These are phyloP conservation scores for Clitarchus hookeri DNA, from an alignment of 2,888 invertebrate genomes.

Conservation along the genomic window DNA sequence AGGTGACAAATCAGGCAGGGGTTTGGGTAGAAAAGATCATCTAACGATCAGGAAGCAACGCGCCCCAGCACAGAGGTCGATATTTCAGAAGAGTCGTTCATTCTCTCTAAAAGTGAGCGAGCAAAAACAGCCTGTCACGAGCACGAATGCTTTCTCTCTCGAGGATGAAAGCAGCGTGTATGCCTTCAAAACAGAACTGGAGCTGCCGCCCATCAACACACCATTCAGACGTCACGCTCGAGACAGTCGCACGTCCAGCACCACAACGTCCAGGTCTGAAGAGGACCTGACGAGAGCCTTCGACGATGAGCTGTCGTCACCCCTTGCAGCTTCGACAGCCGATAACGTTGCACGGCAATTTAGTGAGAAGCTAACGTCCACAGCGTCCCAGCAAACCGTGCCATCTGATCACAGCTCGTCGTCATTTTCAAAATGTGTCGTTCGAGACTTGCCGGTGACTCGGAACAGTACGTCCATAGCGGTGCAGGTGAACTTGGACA, in stretches of 20 bases:
- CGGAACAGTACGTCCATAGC: slow-evolving; percentile 57
- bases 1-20: neutral
- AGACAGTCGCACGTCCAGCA: slow-evolving; percentile 51
- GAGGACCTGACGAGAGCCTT: slow-evolving; percentile 54
- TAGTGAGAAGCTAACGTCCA: slow-evolving; percentile 27
- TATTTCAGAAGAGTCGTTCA: slow-evolving; percentile 58
- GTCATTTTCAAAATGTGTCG: neutral
- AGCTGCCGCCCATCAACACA: slow-evolving; percentile 60
- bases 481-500: slow-evolving; percentile 61
- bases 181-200: slow-evolving; percentile 71
- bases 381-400: neutral
- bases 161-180: slow-evolving; percentile 73
- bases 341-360: slow-evolving; percentile 33
- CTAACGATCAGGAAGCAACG: neutral
- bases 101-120: slow-evolving; percentile 64
- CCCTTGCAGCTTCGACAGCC: neutral
- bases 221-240: slow-evolving; percentile 60
- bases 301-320: slow-evolving; percentile 45
- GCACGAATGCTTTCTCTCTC: slow-evolving; percentile 66
- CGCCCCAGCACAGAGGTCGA: slow-evolving; percentile 48
- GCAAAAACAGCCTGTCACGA: slow-evolving; percentile 54
- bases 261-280: slow-evolving; percentile 56
- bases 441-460: neutral
- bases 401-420: no score
- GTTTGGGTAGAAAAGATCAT: neutral